Base-by-base conservation (phyloP, 2,113 vertebrate species). In the Boleophthalmus pectinirostris region DNA sequence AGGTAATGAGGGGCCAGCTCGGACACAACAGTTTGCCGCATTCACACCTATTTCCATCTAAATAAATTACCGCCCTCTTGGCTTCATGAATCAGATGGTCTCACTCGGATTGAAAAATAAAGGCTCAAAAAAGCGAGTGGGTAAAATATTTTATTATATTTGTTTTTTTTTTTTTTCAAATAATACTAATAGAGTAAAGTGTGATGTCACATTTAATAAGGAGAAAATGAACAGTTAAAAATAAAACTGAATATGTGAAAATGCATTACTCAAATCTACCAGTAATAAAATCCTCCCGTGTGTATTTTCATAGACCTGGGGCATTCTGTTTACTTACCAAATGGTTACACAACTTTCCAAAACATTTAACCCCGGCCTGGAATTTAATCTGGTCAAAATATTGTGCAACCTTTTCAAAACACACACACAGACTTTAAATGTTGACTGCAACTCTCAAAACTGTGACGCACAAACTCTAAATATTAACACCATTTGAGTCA, bases 1-100 rank as follows among this genome's bases (percentile, higher is more conserved):
- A 12, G 61, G 20, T 64, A 43, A 64, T 64, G 61, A 64, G 61
- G 8, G 10, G 29, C 61, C 61, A 64, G 61, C 61, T n/a, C 16
- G 29, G 61, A 64, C 33, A 11, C 18, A 64, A 64, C 61, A 64
- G 61, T 64, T 64, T 64, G 61, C 11, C 33, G 18, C 18, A 9
- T 64, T 64, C 61, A 64, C 61, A 64, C 61, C 4, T 64, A 64
- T 64, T 64, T 43, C 0, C 18, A 64, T 64, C 61, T 64, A 43
- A 64, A 64, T 64, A 64, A 64, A 64, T 64, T 64, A 64, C 33
- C 58, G 61, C 61, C 35, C 33, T 11, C 20, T 38, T 5, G 16
- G 33, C 18, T 64, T 25, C 13, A 10, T 38, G 29, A 10, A 43
- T 64, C 33, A 64, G 33, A 35, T 13, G 61, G 8, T 38, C 5